Conservation (phyloP, 2,888 invertebrate genomes). For the Amphipoea oculea region DNA sequence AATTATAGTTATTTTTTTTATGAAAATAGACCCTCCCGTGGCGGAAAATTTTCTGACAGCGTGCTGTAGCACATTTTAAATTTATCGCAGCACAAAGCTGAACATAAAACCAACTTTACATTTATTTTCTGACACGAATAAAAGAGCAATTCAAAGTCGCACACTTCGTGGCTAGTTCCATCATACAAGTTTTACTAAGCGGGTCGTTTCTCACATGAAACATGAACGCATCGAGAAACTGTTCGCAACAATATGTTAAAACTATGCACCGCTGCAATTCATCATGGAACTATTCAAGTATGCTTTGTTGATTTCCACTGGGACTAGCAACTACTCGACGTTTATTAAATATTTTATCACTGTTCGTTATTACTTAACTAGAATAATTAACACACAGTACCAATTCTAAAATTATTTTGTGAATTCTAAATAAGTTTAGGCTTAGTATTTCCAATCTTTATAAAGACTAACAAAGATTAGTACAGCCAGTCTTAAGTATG, state of each 20-base stretch:
- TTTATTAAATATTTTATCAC: conserved; percentile 1
- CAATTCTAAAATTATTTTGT: background rate
- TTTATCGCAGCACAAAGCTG: conserved; percentile 18
- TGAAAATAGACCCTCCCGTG: background rate
- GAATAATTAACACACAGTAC: background rate
- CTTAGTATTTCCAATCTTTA: background rate
- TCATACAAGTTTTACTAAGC: conserved; percentile 1
- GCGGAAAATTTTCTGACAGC: background rate
- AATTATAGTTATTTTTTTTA: background rate
- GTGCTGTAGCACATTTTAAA: background rate
- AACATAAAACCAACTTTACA: conserved; percentile 20
- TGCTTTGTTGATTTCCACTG: conserved; percentile 17
- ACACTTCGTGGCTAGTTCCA: background rate
- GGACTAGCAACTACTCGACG: conserved; percentile 1
- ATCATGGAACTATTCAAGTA: background rate
- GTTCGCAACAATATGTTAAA: conserved; percentile 3
- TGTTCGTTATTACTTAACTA: background rate
- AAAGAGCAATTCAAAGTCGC: background rate
- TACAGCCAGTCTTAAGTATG: background rate
- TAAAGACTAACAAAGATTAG: background rate
- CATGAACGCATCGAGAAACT: background rate
- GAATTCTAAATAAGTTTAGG: background rate
- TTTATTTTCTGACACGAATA: conserved; percentile 20
- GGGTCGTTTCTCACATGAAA: background rate
- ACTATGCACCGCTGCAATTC: conserved; percentile 6